phyloP scores from a whole-genome alignment of 2,888 invertebrate species.

The Lithophane semibrunnea region DNA sequence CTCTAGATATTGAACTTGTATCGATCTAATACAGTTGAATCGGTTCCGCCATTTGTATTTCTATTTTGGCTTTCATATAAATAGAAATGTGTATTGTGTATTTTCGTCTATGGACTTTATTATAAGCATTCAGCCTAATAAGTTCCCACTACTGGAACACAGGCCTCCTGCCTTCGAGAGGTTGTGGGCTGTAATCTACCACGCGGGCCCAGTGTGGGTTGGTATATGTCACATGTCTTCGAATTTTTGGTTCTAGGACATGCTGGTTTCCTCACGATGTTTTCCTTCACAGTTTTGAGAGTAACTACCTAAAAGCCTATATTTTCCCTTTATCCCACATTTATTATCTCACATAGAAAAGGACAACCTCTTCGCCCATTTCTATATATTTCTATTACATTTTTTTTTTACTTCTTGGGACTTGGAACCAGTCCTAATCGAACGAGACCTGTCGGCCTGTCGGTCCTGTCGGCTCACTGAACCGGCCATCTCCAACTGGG shows the following conservation, averaged over 20 bases:
- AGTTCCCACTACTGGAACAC: too few species aligned
- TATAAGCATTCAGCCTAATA: too few species aligned
- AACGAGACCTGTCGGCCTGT: not conserved
- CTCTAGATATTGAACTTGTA: slow-evolving; percentile 16
- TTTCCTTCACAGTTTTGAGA: too few species aligned
- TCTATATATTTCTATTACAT: not conserved
- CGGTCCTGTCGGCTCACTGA: not conserved
- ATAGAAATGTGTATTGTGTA: not conserved
- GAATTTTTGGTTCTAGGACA: too few species aligned
- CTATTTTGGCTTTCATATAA: not conserved
- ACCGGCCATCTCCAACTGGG: not conserved
- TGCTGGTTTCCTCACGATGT: too few species aligned
- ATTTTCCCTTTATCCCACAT: not conserved
- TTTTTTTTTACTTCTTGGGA: too few species aligned
- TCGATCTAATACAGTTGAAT: slow-evolving; percentile 2
- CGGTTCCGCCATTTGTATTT: not conserved
- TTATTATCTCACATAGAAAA: not conserved
- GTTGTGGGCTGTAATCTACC: too few species aligned
- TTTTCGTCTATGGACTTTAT: not conserved
- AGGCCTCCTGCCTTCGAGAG: too few species aligned
- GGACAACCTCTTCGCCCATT: not conserved
- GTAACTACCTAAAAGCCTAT: not conserved
- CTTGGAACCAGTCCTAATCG: too few species aligned
- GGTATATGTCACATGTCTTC: too few species aligned
- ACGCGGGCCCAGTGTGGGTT: too few species aligned